phyloP scores from a whole-genome alignment of 2,888 invertebrate species.

The Drosophila kanekoi region DNA sequence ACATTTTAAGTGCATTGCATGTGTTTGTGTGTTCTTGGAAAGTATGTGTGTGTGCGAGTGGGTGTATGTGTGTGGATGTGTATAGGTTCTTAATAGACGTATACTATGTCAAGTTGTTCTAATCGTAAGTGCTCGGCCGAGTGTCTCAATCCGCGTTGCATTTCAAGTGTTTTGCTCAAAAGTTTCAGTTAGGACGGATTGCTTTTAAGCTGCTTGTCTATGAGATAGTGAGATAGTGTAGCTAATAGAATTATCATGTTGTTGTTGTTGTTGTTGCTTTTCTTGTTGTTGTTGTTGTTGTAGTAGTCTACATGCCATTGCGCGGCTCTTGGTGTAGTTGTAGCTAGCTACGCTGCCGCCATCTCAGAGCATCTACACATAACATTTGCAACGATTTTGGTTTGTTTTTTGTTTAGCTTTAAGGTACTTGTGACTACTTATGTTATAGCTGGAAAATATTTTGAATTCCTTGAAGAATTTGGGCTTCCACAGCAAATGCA shows the following conservation, averaged over 20 bases:
- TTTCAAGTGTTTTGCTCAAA: slow-evolving; percentile 66
- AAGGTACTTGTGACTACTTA: slow-evolving; percentile 81
- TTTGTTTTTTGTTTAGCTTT: slow-evolving; percentile 53
- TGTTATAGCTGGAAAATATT: slow-evolving; percentile 76
- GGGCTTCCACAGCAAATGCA: slow-evolving; percentile 16
- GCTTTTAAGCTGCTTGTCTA: slow-evolving; percentile 70
- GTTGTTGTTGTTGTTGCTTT: slow-evolving; percentile 9
- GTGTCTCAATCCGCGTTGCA: slow-evolving; percentile 46
- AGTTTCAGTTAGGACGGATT: slow-evolving; percentile 76
- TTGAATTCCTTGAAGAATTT: slow-evolving; percentile 62
- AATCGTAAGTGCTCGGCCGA: slow-evolving; percentile 34
- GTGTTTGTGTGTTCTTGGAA: slow-evolving; percentile 7
- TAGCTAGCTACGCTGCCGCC: slow-evolving; percentile 27
- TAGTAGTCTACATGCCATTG: slow-evolving; percentile 11
- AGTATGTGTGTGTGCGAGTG: slow-evolving; percentile 13
- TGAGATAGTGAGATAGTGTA: slow-evolving; percentile 51
- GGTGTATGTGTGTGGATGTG: slow-evolving; percentile 21
- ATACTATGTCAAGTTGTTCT: slow-evolving; percentile 32
- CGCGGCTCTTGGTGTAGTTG: slow-evolving; percentile 8
- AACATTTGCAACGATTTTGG: slow-evolving; percentile 51
- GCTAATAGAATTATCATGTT: slow-evolving; percentile 34
- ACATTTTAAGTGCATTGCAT: slow-evolving; percentile 74
- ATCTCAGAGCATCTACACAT: slow-evolving; percentile 32
- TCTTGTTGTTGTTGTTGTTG: slow-evolving; percentile 21
- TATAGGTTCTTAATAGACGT: slow-evolving; percentile 34